A percentile compares a stretch with the other conserved stretches of the same genome.
Evolutionary conservation across 2,888 invertebrate genomes (phyloP).

Genomic region (Trachelus iudaicus): DNA sequence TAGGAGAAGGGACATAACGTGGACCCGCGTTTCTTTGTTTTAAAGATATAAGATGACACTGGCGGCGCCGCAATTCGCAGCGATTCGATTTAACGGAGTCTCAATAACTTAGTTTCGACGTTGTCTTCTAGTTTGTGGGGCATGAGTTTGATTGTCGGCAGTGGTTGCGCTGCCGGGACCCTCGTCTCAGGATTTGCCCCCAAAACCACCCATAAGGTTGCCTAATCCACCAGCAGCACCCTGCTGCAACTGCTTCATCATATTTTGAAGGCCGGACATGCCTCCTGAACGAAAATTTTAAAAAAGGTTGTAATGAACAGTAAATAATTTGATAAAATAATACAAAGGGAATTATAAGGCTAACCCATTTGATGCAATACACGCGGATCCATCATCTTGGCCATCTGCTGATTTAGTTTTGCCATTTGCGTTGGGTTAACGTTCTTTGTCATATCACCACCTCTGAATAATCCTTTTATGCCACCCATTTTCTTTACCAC

Average conservation of each 20-base stretch:
- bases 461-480: constrained; percentile 98
- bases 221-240: constrained; percentile 71
- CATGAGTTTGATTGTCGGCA: constrained; percentile 32
- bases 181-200: constrained; percentile 65
- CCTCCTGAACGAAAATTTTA: constrained; percentile 75
- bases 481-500: constrained; percentile 99
- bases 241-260: constrained; percentile 93
- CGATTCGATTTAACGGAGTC: background rate
- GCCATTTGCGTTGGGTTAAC: constrained; percentile 99
- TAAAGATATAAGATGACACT: background rate
- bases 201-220: constrained; percentile 72
- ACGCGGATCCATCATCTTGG: constrained; percentile 99
- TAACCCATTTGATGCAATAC: constrained; percentile 93
- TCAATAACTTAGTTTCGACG: constrained; percentile 26
- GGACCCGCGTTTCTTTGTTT: background rate
- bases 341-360: constrained; percentile 59
- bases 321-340: background rate
- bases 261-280: constrained; percentile 94
- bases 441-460: constrained; percentile 98
- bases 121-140: constrained; percentile 32
- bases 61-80: background rate
- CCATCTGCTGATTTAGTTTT: constrained; percentile 99
- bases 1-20: background rate
- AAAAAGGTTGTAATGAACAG: constrained; percentile 4
- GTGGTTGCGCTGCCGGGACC: constrained; percentile 26